These are phyloP conservation scores for Unio pictorum DNA, from an alignment of 2,888 invertebrate species.

Conservation along the genomic window DNA sequence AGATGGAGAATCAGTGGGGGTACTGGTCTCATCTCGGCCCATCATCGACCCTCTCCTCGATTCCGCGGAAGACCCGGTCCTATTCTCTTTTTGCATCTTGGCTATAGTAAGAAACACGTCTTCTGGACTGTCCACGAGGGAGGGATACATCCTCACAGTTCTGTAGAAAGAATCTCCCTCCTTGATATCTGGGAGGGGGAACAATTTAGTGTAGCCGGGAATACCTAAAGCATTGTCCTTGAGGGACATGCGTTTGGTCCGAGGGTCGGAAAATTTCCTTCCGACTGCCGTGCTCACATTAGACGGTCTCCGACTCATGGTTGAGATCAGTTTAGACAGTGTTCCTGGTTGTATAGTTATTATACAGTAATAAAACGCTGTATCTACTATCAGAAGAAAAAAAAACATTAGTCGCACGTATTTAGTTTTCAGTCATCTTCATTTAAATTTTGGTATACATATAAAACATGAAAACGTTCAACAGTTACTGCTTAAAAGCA, in stretches of 20 bases:
- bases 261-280: conserved; percentile 13
- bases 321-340: too few relatives aligned
- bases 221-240: conserved; percentile 32
- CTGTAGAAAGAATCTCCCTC: conserved; percentile 56
- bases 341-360: too few relatives aligned
- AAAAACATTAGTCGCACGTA: too few relatives aligned
- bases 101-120: conserved; percentile 38
- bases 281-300: conserved; percentile 22
- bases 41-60: conserved; percentile 40
- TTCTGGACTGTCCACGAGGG: conserved; percentile 40
- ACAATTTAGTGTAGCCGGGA: conserved; percentile 15
- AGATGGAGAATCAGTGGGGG: conserved; percentile 21
- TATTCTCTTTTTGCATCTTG: conserved; percentile 12
- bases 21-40: conserved; percentile 30
- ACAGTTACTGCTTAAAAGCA: too few relatives aligned
- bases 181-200: conserved; percentile 35
- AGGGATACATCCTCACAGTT: conserved; percentile 49
- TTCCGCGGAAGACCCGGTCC: conserved; percentile 24
- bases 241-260: conserved; percentile 35
- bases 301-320: conserved; percentile 37
- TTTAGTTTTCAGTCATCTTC: too few relatives aligned
- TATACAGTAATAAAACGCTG: too few relatives aligned
- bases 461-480: too few relatives aligned
- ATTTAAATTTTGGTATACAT: too few relatives aligned
- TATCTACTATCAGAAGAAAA: too few relatives aligned